Evolutionary conservation across 2,888 invertebrate species (phyloP).

Genomic region (Mesoligia furuncula): DNA sequence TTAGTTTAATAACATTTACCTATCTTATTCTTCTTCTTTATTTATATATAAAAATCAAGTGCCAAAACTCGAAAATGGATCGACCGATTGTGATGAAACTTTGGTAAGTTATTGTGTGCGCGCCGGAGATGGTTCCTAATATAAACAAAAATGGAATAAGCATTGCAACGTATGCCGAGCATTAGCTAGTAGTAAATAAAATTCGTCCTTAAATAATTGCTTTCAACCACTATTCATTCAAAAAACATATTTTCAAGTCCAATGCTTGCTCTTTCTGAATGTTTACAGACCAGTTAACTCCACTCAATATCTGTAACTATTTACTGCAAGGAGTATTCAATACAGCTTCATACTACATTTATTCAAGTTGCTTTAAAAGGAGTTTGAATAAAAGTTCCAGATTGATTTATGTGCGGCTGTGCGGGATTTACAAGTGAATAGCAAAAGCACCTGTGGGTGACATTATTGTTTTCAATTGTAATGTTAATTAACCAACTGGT

Average conservation of each 20-base stretch:
- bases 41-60: too few relatives aligned
- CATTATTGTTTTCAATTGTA: slow-evolving; percentile 59
- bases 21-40: background rate
- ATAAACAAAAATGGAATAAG: too few relatives aligned
- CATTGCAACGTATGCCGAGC: too few relatives aligned
- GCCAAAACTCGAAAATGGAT: too few relatives aligned
- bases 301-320: slow-evolving; percentile 30
- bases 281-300: slow-evolving; percentile 11
- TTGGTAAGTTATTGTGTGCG: too few relatives aligned
- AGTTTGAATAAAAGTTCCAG: slow-evolving; percentile 44
- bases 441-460: slow-evolving; percentile 52
- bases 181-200: background rate
- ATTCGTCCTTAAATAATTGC: background rate
- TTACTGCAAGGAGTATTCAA: slow-evolving; percentile 29
- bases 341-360: slow-evolving; percentile 20
- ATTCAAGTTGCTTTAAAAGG: slow-evolving; percentile 41
- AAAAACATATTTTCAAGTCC: slow-evolving; percentile 1
- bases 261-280: background rate
- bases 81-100: too few relatives aligned
- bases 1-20: background rate
- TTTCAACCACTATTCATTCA: background rate
- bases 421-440: slow-evolving; percentile 60
- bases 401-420: slow-evolving; percentile 41
- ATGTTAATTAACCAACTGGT: slow-evolving; percentile 56
- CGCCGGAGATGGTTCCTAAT: too few relatives aligned